phyloP scores from a whole-genome alignment of 2,888 invertebrate genomes.

The Nematopogon swammerdamellus region DNA sequence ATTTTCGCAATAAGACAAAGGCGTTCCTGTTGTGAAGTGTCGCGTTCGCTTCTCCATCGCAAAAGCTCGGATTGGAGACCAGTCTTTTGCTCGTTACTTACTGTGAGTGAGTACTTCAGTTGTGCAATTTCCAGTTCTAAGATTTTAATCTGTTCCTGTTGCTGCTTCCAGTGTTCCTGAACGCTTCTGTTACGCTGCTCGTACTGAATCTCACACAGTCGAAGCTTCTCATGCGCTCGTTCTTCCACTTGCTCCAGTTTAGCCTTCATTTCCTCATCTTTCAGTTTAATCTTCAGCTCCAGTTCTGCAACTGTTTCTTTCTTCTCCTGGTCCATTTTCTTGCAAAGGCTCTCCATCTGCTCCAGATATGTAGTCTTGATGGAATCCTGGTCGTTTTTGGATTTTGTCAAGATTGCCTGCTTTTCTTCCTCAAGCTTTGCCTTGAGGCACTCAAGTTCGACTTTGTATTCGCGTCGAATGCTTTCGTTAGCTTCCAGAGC shows the following conservation, averaged over 20 bases:
- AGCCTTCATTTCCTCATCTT: slow-evolving; percentile 42
- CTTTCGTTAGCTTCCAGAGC: slow-evolving; percentile 51
- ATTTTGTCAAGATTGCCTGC: slow-evolving; percentile 29
- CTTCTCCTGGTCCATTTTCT: slow-evolving; percentile 33
- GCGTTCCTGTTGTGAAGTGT: slow-evolving; percentile 26
- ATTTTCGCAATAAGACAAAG: slow-evolving; percentile 22
- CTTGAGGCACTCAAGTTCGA: slow-evolving; percentile 40
- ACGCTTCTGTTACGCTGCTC: slow-evolving; percentile 37
- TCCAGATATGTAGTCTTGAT: slow-evolving; percentile 31
- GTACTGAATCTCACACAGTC: slow-evolving; percentile 46
- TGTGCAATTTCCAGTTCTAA: slow-evolving; percentile 35
- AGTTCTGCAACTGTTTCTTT: slow-evolving; percentile 31
- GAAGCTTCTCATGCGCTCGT: slow-evolving; percentile 38
- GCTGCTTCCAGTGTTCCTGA: slow-evolving; percentile 33
- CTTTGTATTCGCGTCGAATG: slow-evolving; percentile 45
- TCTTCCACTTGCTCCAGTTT: slow-evolving; percentile 47
- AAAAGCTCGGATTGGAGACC: slow-evolving; percentile 28
- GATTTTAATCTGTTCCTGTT: slow-evolving; percentile 28
- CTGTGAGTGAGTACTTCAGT: slow-evolving; percentile 25
- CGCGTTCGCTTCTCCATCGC: slow-evolving; percentile 27
- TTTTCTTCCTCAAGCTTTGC: slow-evolving; percentile 46
- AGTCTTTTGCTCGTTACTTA: slow-evolving; percentile 29
- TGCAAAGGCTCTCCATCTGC: slow-evolving; percentile 30
- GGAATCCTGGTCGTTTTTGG: slow-evolving; percentile 34
- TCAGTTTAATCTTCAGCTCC: slow-evolving; percentile 26